Evolutionary conservation across 2,113 vertebrate genomes (phyloP), one percentile per base, ranked within the genome.

Genomic region (Scophthalmus maximus): DNA sequence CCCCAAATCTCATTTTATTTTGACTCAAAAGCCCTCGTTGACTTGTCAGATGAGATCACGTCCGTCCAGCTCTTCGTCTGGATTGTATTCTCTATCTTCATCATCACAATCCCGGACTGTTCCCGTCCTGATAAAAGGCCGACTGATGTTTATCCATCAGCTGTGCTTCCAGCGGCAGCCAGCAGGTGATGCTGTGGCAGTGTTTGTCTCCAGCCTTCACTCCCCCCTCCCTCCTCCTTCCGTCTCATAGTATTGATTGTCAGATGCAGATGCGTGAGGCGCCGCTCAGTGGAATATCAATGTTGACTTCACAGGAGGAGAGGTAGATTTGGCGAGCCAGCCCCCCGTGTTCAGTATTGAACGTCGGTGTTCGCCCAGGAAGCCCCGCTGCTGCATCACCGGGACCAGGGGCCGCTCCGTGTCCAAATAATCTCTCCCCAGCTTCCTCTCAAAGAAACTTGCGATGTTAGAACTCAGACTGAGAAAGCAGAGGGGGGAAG

Each of bases 171-270:
- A 5, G 7, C 1, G 17, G 10, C 17, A 40, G 29, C 65, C 86
- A 88, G 75, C 73, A 76, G 80, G 84, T 44, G 88, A 38, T 68
- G 78, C 86, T 87, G 82, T 78, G 76, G 75, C 71, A 10, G 67
- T 72, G 44, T 42, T 40, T 0, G 4, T 60, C 44, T n/a, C 9
- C 29, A 6, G 30, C 58, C 34, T 10, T 12, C 38, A 3, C 38
- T 36, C 38, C 20, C 62, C 34, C 12, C 63, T 4, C 42, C 1
- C 47, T 40, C 65, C 65, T 52, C 38, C 5, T 56, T 5, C 8
- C 38, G 25, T 42, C 26, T 56, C 55, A 1, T 32, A 20, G 72
- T 53, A 80, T 80, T 75, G 82, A 87, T 64, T 59, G 57, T 51
- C 57, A 75, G 73, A 84, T 73, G 77, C 61, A 66, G 79, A 79